These are phyloP conservation scores for Gopherus flavomarginatus DNA, from an alignment of 2,113 vertebrate genomes.

Conservation along the genomic window DNA sequence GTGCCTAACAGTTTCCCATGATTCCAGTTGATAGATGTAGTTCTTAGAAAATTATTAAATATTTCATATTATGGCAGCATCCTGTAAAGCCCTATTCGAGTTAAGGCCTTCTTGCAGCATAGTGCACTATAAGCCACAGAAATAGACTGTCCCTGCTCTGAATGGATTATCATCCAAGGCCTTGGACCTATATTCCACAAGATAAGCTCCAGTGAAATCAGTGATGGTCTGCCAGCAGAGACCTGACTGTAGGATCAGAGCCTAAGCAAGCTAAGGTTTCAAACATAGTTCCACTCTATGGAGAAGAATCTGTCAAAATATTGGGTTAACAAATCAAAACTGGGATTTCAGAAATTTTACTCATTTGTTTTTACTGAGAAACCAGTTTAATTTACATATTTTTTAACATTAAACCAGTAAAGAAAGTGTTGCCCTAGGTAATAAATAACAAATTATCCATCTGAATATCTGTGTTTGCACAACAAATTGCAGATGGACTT, in stretches of 20 bases:
- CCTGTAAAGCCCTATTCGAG: not conserved
- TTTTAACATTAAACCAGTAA: conserved; percentile 1
- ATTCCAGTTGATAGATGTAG: not conserved
- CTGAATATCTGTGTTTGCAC: conserved; percentile 7
- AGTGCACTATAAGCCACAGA: accelerated
- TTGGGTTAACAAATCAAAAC: not conserved
- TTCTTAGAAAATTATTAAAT: not conserved
- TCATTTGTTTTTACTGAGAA: not conserved
- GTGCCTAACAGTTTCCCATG: not conserved
- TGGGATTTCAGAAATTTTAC: not conserved
- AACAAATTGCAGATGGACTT: conserved; percentile 27
- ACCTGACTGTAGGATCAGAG: not conserved
- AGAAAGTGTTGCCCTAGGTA: not conserved
- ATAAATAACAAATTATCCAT: conserved; percentile 5
- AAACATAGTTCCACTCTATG: not conserved
- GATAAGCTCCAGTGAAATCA: not conserved
- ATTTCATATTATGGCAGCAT: not conserved
- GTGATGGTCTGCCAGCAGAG: not conserved
- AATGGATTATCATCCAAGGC: not conserved
- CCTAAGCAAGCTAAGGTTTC: not conserved
- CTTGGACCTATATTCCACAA: not conserved
- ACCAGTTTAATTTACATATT: not conserved
- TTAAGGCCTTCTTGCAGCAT: not conserved
- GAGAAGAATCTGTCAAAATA: not conserved
- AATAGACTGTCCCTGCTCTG: not conserved